Conservation (phyloP, 2,888 invertebrate genomes). For the Eilema sororculum region DNA sequence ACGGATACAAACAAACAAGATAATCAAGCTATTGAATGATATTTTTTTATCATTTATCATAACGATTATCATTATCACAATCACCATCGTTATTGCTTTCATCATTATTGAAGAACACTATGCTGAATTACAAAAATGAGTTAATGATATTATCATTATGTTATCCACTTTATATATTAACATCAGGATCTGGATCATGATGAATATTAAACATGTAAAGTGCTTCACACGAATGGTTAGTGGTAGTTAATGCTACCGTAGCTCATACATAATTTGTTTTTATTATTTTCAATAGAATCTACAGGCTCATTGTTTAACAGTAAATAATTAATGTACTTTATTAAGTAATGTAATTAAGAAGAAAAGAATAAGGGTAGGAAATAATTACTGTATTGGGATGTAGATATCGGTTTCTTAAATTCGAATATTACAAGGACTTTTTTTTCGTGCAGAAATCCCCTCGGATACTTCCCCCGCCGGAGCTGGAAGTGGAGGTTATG, state of each 20-base stretch:
- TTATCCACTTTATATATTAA: neutral
- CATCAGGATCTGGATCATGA: neutral
- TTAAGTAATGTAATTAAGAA: neutral
- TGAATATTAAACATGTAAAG: neutral
- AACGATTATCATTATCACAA: neutral
- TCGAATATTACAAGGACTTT: neutral
- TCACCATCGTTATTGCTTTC: neutral
- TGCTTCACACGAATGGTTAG: neutral
- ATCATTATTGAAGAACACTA: neutral
- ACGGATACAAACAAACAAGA: slow-evolving; percentile 21
- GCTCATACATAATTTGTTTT: neutral
- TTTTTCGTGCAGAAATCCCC: too few relatives aligned
- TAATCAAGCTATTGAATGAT: neutral
- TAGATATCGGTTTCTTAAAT: too few relatives aligned
- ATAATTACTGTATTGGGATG: neutral
- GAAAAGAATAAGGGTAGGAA: neutral
- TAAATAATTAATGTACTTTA: too few relatives aligned
- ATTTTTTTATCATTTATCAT: neutral
- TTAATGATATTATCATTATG: neutral
- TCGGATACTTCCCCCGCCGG: too few relatives aligned
- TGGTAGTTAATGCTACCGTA: neutral
- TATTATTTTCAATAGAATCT: neutral
- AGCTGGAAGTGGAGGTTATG: too few relatives aligned
- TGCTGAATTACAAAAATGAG: neutral
- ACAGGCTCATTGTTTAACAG: neutral